These are phyloP conservation scores for Enteromius paludinosus DNA, from an alignment of 2,797 vertebrate species.

Conservation along the genomic window DNA sequence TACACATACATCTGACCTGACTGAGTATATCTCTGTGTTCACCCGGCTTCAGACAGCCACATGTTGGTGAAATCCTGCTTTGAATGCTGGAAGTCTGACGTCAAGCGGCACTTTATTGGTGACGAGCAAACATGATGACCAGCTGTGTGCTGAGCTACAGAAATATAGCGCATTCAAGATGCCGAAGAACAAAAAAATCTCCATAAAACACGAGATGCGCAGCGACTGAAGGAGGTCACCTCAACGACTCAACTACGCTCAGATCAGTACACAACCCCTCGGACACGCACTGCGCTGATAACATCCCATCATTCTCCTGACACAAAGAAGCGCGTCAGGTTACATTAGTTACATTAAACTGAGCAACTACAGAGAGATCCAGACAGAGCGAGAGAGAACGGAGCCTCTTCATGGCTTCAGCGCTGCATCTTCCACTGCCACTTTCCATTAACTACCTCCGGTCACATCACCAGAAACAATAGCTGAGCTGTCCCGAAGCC, in stretches of 20 bases:
- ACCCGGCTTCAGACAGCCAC: too few relatives aligned
- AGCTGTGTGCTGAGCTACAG: background rate
- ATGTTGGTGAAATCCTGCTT: background rate
- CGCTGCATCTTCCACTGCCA: constrained; percentile 28
- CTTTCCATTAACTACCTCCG: constrained; percentile 19
- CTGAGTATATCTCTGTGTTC: background rate
- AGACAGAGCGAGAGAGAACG: constrained; percentile 47
- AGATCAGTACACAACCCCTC: constrained; percentile 9
- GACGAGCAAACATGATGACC: too few relatives aligned
- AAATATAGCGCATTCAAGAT: background rate
- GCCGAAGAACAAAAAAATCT: background rate
- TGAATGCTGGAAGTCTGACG: background rate
- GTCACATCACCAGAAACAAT: constrained; percentile 46
- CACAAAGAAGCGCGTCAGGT: constrained; percentile 51
- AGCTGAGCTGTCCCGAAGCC: constrained; percentile 27
- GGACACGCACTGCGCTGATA: constrained; percentile 15
- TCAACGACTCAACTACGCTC: background rate
- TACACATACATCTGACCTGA: background rate
- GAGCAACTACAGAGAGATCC: constrained; percentile 55
- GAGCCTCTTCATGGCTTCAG: constrained; percentile 2
- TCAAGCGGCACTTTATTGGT: background rate
- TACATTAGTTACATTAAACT: constrained; percentile 58
- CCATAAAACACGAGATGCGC: background rate
- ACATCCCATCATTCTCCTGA: constrained; percentile 39
- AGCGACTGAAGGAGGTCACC: constrained; percentile 30